These are phyloP conservation scores for Leptestheria dahalacensis DNA, from an alignment of 1,140 invertebrate species.

Conservation along the genomic window DNA sequence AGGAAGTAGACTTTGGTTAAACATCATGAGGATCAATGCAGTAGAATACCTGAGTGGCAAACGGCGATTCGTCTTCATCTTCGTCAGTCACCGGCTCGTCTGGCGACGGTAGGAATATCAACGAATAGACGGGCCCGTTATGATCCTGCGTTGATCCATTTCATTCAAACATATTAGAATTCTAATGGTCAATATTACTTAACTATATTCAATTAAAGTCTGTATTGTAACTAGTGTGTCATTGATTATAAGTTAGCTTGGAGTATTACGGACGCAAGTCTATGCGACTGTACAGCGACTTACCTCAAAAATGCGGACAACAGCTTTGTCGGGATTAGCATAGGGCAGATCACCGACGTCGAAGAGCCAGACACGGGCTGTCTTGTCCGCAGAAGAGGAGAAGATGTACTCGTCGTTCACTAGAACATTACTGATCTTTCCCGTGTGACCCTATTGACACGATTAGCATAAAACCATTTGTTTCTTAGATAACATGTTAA, in stretches of 20 bases:
- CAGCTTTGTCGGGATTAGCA: constrained; percentile 10
- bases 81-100: constrained; percentile 24
- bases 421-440: constrained; percentile 35
- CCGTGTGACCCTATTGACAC: constrained; percentile 31
- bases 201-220: too few species aligned
- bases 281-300: too few species aligned
- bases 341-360: constrained; percentile 22
- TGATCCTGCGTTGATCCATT: constrained; percentile 37
- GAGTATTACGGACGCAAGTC: too few species aligned
- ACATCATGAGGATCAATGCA: too few species aligned
- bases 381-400: constrained; percentile 36
- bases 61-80: constrained; percentile 19
- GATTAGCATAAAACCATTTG: too few species aligned
- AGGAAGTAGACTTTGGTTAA: too few species aligned
- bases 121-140: constrained; percentile 35
- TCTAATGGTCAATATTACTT: too few species aligned
- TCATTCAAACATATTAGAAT: too few species aligned
- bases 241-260: too few species aligned
- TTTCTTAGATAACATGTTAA: too few species aligned
- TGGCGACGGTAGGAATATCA: constrained; percentile 34
- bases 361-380: constrained; percentile 37
- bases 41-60: too few species aligned
- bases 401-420: constrained; percentile 38
- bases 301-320: constrained; percentile 22
- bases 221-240: too few species aligned